Base-by-base conservation (phyloP, 2,113 vertebrate genomes). In the Haemorhous mexicanus region DNA sequence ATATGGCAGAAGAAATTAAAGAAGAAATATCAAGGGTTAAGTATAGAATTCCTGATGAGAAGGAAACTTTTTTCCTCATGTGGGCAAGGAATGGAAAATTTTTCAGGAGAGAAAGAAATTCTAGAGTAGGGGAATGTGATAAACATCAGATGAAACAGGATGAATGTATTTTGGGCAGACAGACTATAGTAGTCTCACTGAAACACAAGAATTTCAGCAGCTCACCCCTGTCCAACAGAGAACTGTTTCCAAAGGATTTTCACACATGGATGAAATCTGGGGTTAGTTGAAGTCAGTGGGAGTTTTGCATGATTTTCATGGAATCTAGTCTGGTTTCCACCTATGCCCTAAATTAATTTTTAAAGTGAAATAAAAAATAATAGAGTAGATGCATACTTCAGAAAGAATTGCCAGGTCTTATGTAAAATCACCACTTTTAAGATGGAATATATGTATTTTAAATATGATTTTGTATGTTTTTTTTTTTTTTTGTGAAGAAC, bases 21-120 rank as follows among this genome's bases (percentile, higher is more conserved):
- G 75, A 92, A 96, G 75, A 84, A 94, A 62, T 93, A 94, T 86
- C 47, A 84, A 95, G 96, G 66, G 73, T 91, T 84, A 93, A 88
- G 50, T 61, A 46, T 50, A 83, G 37, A 50, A 81, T 70, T 96
- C 76, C 61, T 87, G 73, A 78, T 27, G 61, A 84, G 68, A 33
- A 62, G 9, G 73, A 95, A 87, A 75, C 69, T 63, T 53, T 96
- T 96, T 68, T 81, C 30, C 56, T 94, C 44, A 35, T 47, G 28
- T 86, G 64, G 39, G 19, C 24, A 88, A 56, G 32, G 56, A 63
- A 84, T 37, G 19, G 46, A 46, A 83, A 80, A 50, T 73, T 82
- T 75, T 95, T 96, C 67, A 79, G 28, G 46, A 89, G 49, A 80
- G 73, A 84, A 85, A 27, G 28, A 91, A 95, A 84, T 89, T 72